These are phyloP conservation scores for Regulus satrapa DNA, from an alignment of 2,113 vertebrate species.

Conservation along the genomic window DNA sequence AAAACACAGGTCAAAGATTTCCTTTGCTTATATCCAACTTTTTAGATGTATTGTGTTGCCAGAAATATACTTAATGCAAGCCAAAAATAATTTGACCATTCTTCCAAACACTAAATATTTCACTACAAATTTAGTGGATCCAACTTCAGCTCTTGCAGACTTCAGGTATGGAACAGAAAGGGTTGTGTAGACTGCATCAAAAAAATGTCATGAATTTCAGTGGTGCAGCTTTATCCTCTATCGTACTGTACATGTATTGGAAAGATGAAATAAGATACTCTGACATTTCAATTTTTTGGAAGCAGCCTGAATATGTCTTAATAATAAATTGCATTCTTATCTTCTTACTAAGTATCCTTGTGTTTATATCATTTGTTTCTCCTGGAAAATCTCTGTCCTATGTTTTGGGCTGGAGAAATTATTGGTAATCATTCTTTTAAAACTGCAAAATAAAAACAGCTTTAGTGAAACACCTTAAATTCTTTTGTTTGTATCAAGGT, in stretches of 20 bases:
- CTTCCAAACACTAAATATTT: constrained; percentile 46
- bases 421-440: constrained; percentile 47
- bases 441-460: constrained; percentile 66
- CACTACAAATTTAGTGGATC: constrained; percentile 50
- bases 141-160: constrained; percentile 8
- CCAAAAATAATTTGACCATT: constrained; percentile 58
- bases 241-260: constrained; percentile 64
- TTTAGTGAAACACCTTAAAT: constrained; percentile 75
- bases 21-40: constrained; percentile 60
- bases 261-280: constrained; percentile 64
- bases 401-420: constrained; percentile 47
- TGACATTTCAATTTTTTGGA: constrained; percentile 53
- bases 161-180: constrained; percentile 54
- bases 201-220: constrained; percentile 64
- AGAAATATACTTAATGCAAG: constrained; percentile 52
- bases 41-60: constrained; percentile 46
- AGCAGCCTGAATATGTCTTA: constrained; percentile 65
- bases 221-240: constrained; percentile 69
- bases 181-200: constrained; percentile 51
- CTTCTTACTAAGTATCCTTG: constrained; percentile 54
- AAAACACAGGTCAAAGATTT: constrained; percentile 64
- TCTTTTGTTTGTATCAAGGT: constrained; percentile 54
- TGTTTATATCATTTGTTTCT: constrained; percentile 54
- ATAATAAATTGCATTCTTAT: constrained; percentile 65
- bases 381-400: constrained; percentile 53